Base-by-base conservation (phyloP, 2,113 vertebrate genomes). In the Hipposideros armiger region DNA sequence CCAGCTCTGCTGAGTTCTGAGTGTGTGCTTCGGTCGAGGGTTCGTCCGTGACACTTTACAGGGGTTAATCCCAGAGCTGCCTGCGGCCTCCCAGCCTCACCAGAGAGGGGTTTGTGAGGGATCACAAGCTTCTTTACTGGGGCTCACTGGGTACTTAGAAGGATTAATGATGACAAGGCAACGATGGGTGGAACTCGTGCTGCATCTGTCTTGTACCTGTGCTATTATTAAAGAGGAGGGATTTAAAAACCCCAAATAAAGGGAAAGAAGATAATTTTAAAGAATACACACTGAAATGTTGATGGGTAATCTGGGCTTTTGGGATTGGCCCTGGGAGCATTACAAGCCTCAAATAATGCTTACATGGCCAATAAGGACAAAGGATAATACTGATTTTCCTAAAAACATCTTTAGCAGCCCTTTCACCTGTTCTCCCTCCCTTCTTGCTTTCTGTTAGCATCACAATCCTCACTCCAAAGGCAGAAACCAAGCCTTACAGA, bases 221-320 rank as follows among this genome's bases (percentile, higher is more conserved):
- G 32, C 72, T 85, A 56, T 91, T 92, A 92, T 60, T 95, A 86
- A 96, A 42, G 50, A 93, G 58, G 28, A 83, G 45, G 66, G 74
- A 94, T 94, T 87, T 97, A 87, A 17, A 95, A 87, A 67, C 14
- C 36, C 96, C 32, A 95, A n/a, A 52, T 93, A 84, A 87, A 92
- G 26, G 26, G 80, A 92, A 93, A 93, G 62, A 91, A 74, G 67
- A 87, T 7, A 28, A 36, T 95, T 94, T 90, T 90, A 69, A 95
- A 86, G 20, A 91, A 69, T 84, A 64, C 26, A 90, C 36, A 58
- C 54, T 94, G 45, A 91, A 91, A 83, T 93, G 74, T 82, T 92
- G 76, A 85, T 88, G 81, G 86, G 24, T 50, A 32, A 93, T 50
- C 36, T 56, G 45, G 78, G 72, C 22, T 94, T 93, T 84, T 93